A percentile compares a stretch with the other conserved stretches of the same genome.
These are phyloP conservation scores for Hemithea aestivaria DNA, from an alignment of 2,888 invertebrate species.

Conservation along the genomic window DNA sequence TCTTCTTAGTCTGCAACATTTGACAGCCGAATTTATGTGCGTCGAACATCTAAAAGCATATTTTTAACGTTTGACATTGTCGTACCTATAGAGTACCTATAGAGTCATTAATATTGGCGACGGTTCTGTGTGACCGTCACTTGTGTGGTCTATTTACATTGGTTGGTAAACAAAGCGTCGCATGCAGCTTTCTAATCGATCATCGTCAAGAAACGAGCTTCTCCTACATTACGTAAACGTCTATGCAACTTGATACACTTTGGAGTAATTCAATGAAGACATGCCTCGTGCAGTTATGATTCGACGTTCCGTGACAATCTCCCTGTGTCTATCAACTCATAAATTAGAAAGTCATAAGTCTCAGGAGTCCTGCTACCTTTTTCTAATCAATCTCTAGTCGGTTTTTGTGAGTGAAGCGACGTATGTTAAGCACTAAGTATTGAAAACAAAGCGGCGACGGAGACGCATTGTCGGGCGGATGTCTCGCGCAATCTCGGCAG, in stretches of 20 bases:
- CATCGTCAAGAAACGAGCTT: slow-evolving; percentile 4
- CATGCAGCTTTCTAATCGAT: slow-evolving; percentile 15
- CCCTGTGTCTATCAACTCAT: slow-evolving; percentile 1
- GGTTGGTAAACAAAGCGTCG: slow-evolving; percentile 16
- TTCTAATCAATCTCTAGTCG: slow-evolving; percentile 42
- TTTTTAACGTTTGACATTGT: neutral
- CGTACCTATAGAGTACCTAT: too few relatives aligned
- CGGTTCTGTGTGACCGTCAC: slow-evolving; percentile 41
- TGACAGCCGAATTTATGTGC: slow-evolving; percentile 2
- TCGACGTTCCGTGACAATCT: slow-evolving; percentile 1
- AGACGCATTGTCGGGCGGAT: slow-evolving; percentile 78
- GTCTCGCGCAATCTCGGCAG: slow-evolving; percentile 76
- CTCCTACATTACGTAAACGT: neutral
- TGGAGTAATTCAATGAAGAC: neutral
- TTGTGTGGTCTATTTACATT: slow-evolving; percentile 47
- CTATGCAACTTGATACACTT: neutral
- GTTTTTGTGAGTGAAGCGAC: slow-evolving; percentile 48
- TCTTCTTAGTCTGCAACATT: too few relatives aligned
- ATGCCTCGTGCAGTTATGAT: too few relatives aligned
- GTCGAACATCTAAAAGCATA: slow-evolving; percentile 8
- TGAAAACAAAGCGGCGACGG: slow-evolving; percentile 62
- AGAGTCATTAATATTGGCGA: slow-evolving; percentile 26
- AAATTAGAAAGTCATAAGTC: slow-evolving; percentile 12
- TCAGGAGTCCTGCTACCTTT: slow-evolving; percentile 18
- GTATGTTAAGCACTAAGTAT: slow-evolving; percentile 65